These are phyloP conservation scores for Leptoclinus maculatus DNA, from an alignment of 2,797 vertebrate species.

Conservation along the genomic window DNA sequence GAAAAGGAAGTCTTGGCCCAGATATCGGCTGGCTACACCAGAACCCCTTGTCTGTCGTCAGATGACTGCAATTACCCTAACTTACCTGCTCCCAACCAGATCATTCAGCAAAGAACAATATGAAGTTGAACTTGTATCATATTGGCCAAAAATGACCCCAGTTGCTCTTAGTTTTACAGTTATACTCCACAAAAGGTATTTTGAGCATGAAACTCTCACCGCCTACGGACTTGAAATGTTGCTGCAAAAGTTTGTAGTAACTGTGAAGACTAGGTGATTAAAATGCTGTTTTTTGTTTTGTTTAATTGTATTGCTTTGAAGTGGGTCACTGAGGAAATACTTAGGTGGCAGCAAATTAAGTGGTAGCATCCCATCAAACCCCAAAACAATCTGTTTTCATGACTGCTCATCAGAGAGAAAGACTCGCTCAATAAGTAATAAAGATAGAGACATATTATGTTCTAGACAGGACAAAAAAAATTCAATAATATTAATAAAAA, in stretches of 20 bases:
- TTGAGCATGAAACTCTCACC: background rate
- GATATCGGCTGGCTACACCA: background rate
- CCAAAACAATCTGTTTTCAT: background rate
- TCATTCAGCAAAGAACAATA: background rate
- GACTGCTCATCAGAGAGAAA: background rate
- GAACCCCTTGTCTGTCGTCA: background rate
- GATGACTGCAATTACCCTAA: background rate
- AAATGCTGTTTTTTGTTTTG: background rate
- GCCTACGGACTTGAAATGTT: background rate
- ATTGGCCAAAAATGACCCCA: background rate
- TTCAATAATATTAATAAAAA: background rate
- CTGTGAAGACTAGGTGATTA: background rate
- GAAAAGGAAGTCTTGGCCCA: background rate
- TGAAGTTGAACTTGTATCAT: background rate
- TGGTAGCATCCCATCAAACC: background rate
- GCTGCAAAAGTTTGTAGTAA: background rate
- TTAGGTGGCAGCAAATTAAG: background rate
- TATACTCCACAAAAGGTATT: background rate
- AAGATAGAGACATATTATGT: background rate
- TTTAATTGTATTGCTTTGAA: background rate
- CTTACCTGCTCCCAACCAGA: background rate
- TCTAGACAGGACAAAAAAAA: background rate
- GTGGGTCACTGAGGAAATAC: background rate
- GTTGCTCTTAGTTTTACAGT: background rate
- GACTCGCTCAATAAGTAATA: background rate